A percentile compares a stretch with the other conserved stretches of the same genome.
These are phyloP conservation scores for Apodemus sylvaticus DNA, from an alignment of 2,113 vertebrate species.

Conservation along the genomic window DNA sequence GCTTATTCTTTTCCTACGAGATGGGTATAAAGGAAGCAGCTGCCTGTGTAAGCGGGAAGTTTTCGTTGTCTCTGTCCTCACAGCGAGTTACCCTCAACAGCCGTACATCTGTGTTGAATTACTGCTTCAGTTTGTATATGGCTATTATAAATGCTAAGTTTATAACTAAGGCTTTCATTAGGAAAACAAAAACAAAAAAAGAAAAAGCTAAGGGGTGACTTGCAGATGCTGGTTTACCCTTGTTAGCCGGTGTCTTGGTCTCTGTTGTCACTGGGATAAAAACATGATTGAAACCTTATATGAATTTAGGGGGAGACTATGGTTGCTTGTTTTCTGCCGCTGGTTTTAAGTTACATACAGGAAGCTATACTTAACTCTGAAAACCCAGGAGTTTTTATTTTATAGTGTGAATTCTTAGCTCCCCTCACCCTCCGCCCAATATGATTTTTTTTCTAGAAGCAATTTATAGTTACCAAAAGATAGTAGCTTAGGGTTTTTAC, in stretches of 20 bases:
- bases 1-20: not conserved
- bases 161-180: not conserved
- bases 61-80: not conserved
- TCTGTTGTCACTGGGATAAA: not conserved
- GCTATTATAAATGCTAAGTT: not conserved
- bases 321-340: constrained; percentile 1
- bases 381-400: constrained; percentile 33
- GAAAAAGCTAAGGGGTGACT: not conserved
- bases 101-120: not conserved
- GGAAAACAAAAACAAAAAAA: not conserved
- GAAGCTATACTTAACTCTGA: not conserved
- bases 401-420: constrained; percentile 29
- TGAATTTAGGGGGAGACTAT: constrained; percentile 12
- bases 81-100: not conserved
- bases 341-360: not conserved
- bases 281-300: not conserved
- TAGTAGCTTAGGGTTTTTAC: not conserved
- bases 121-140: not conserved
- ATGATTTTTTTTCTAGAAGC: not conserved
- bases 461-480: not conserved
- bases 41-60: not conserved
- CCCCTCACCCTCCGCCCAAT: not conserved
- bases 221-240: not conserved
- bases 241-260: not conserved
- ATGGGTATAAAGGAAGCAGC: constrained; percentile 15